Evolutionary conservation across 2,113 vertebrate species (phyloP), one percentile per base, ranked within the genome.

Genomic region (Amblyornis subalaris): DNA sequence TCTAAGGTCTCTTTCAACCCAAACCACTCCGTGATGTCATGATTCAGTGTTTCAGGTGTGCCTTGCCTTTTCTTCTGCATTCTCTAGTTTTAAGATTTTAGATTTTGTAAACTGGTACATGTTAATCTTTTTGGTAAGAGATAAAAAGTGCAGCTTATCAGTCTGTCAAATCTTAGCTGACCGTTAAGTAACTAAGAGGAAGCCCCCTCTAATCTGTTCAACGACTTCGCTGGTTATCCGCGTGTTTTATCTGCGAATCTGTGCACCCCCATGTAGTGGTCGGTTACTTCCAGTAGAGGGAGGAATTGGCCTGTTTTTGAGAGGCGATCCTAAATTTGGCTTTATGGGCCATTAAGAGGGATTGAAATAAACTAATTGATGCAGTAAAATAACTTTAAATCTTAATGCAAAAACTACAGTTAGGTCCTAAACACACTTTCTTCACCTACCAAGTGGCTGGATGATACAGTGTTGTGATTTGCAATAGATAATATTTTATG

Each of bases 231-330:
- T 58, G 33, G 23, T 60, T 16, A 33, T 2, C 33, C 16, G 11
- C 0, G 2, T 4, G 7, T 57, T 71, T 76, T 24, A 21, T 3
- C n/a, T 9, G 65, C 53, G 7, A 1, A 4, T 22, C 57, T n/a
- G 48, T 28, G 47, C 79, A 24, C 57, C 8, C n/a, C 50, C 13
- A 4, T 93, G 83, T 94, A 96, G 81, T 90, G 57, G 17, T 45
- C 31, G 5, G 0, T 29, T 65, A 25, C 47, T 90, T 92, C 82
- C 97, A 87, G 84, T 87, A 97, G 98, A 96, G 97, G 97, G 98
- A 91, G 92, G 69, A 73, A 33, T 98, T 91, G 95, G 42, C 86
- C 94, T 91, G 66, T 16, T 55, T 96, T 97, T 96, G 60, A 24
- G 82, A 86, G 45, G 42, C 4, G 4, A 44, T 6, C 66, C 12